Percentiles rank a stretch among this genome's conserved stretches.
phyloP scores from a whole-genome alignment of 2,888 invertebrate genomes.

The Pollenia amentaria region DNA sequence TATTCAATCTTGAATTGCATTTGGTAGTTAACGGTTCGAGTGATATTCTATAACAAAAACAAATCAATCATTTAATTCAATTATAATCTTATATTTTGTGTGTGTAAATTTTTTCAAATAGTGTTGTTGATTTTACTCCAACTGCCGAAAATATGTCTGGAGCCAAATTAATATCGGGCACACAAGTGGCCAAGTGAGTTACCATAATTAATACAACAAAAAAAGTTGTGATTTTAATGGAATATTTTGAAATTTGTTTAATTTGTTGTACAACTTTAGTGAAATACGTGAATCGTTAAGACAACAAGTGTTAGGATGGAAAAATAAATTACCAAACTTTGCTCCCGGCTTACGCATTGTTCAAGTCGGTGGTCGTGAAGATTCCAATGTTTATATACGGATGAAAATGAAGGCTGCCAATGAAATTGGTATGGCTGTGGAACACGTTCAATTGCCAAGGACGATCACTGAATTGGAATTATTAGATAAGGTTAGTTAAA shows the following conservation, averaged over 20 bases:
- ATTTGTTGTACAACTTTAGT: conserved; percentile 84
- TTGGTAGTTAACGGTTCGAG: conserved; percentile 49
- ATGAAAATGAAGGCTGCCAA: conserved; percentile 97
- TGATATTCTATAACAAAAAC: conserved; percentile 23
- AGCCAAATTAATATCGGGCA: conserved; percentile 88
- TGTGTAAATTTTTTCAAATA: conserved; percentile 39
- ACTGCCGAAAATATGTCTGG: conserved; percentile 79
- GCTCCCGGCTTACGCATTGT: conserved; percentile 94
- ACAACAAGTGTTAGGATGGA: conserved; percentile 87
- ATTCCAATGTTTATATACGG: conserved; percentile 99
- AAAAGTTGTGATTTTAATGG: not conserved
- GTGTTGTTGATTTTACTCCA: conserved; percentile 56
- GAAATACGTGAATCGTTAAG: conserved; percentile 89
- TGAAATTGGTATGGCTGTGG: conserved; percentile 94
- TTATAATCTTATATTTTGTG: not conserved
- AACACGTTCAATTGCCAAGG: conserved; percentile 91
- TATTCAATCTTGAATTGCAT: conserved; percentile 58
- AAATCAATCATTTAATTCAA: not conserved
- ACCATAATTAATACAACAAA: conserved; percentile 82
- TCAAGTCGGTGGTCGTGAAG: conserved; percentile 97
- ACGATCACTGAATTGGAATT: conserved; percentile 91
- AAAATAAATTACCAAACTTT: conserved; percentile 87
- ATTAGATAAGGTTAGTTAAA: conserved; percentile 80
- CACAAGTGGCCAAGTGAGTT: conserved; percentile 88
- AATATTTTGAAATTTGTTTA: not conserved